Evolutionary conservation across 2,888 invertebrate species (phyloP).

Genomic region (Leptopterna dolabrata): DNA sequence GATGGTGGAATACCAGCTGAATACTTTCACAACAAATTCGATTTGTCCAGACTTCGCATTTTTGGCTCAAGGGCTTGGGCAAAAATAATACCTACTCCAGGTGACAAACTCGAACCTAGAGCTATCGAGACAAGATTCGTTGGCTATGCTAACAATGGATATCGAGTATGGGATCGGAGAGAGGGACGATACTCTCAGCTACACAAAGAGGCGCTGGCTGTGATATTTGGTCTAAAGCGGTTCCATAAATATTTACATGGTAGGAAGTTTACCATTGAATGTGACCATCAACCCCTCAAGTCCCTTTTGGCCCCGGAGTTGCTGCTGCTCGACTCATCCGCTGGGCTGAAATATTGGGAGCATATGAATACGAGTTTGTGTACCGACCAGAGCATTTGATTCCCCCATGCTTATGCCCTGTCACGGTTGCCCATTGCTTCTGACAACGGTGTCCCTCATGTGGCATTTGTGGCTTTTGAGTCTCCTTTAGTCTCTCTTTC

Average conservation of each 20-base stretch:
- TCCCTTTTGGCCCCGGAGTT: too few relatives aligned
- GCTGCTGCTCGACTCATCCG: too few relatives aligned
- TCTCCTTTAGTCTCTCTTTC: too few relatives aligned
- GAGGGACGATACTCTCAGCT: background rate
- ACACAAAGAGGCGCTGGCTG: background rate
- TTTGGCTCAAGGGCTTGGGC: background rate
- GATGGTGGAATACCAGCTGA: background rate
- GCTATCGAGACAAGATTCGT: background rate
- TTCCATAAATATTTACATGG: background rate
- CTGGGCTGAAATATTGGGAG: too few relatives aligned
- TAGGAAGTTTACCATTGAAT: too few relatives aligned
- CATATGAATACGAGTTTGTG: too few relatives aligned
- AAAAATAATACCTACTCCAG: background rate
- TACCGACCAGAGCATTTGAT: too few relatives aligned
- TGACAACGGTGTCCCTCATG: too few relatives aligned
- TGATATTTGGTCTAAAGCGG: background rate
- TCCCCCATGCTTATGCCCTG: too few relatives aligned
- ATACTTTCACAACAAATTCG: background rate
- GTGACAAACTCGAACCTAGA: background rate
- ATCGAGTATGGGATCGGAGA: background rate
- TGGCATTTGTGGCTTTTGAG: too few relatives aligned
- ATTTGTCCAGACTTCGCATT: background rate
- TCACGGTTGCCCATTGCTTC: too few relatives aligned
- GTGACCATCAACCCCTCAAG: too few relatives aligned
- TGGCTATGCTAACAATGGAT: background rate